Conservation (phyloP, 2,797 vertebrate species). For the Odontamblyopus rebecca region DNA sequence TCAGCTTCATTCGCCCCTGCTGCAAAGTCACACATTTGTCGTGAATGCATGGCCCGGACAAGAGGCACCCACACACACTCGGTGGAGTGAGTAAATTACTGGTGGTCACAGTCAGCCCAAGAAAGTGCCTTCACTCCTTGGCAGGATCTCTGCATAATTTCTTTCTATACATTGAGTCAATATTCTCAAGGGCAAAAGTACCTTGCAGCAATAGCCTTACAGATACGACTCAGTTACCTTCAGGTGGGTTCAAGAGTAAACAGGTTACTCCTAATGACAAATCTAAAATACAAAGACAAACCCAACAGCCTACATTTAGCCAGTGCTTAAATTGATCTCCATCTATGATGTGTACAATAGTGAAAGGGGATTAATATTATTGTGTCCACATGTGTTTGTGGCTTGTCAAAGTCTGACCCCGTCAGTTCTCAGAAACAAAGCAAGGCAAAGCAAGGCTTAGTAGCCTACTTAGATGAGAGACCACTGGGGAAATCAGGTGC, state of each 20-base stretch:
- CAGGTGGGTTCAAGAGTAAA: constrained; percentile 19
- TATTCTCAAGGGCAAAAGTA: constrained; percentile 69
- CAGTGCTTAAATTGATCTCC: too few species aligned
- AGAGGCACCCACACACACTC: constrained; percentile 16
- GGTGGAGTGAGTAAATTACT: constrained; percentile 41
- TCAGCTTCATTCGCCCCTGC: constrained; percentile 85
- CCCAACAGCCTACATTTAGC: neutral
- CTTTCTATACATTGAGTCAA: constrained; percentile 58
- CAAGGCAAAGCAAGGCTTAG: too few species aligned
- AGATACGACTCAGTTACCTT: constrained; percentile 31
- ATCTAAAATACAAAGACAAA: neutral
- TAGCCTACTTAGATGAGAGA: too few species aligned
- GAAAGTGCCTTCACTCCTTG: constrained; percentile 63
- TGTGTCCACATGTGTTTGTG: neutral
- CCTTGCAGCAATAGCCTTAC: constrained; percentile 63
- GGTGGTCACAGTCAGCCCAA: constrained; percentile 44
- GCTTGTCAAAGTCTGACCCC: too few species aligned
- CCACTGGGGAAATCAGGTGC: too few species aligned
- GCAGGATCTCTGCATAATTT: constrained; percentile 65
- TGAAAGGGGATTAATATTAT: neutral
- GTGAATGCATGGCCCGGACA: constrained; percentile 6
- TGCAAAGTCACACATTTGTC: constrained; percentile 65
- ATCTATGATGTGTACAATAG: too few species aligned
- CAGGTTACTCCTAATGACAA: neutral
- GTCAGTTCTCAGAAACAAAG: too few species aligned